phyloP scores from a whole-genome alignment of 1,140 invertebrate species.

The Archivesica marissinica region DNA sequence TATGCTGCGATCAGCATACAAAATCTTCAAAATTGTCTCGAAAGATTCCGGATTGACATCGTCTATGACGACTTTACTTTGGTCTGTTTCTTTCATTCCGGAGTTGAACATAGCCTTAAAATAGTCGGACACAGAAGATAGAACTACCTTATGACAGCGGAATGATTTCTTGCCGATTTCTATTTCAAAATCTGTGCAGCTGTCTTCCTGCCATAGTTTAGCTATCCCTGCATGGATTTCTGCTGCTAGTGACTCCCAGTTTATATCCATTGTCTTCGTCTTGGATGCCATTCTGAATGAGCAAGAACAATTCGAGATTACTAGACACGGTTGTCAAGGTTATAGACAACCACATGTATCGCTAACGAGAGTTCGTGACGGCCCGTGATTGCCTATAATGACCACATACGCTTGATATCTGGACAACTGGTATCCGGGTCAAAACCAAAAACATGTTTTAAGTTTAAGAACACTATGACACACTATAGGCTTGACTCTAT shows the following conservation, averaged over 20 bases:
- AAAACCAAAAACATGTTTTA: too few relatives aligned
- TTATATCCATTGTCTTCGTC: neutral
- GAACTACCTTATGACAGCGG: slow-evolving; percentile 71
- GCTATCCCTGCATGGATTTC: slow-evolving; percentile 8
- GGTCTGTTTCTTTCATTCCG: slow-evolving; percentile 69
- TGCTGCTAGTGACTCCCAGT: neutral
- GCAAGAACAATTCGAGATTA: neutral
- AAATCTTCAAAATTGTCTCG: slow-evolving; percentile 57
- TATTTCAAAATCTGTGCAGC: slow-evolving; percentile 67
- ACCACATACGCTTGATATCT: too few relatives aligned
- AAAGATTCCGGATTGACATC: slow-evolving; percentile 62
- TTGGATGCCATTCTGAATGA: neutral
- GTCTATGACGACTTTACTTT: slow-evolving; percentile 58
- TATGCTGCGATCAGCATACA: slow-evolving; percentile 4
- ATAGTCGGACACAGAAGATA: slow-evolving; percentile 71
- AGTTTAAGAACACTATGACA: too few relatives aligned
- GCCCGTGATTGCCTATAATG: too few relatives aligned
- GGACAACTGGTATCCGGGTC: too few relatives aligned
- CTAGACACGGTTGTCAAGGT: too few relatives aligned
- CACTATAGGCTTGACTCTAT: too few relatives aligned
- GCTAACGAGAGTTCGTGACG: too few relatives aligned
- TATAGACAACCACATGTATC: too few relatives aligned
- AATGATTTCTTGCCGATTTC: slow-evolving; percentile 64
- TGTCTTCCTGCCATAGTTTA: slow-evolving; percentile 11
- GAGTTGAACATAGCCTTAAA: slow-evolving; percentile 74